A percentile compares a stretch with the other conserved stretches of the same genome.
phyloP scores from a whole-genome alignment of 2,797 vertebrate genomes.

The Pristis pectinata region DNA sequence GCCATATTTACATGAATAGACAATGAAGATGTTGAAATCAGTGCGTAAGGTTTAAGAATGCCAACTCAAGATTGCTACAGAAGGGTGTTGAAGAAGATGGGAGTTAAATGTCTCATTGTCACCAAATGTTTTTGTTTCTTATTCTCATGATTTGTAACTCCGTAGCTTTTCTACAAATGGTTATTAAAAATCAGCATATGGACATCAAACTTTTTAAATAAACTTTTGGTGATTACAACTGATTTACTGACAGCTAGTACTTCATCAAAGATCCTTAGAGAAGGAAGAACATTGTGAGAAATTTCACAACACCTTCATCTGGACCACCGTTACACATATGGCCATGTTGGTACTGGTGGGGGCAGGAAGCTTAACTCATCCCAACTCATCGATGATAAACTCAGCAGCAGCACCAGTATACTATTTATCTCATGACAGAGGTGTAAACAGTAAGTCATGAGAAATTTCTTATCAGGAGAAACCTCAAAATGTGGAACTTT shows the following conservation, averaged over 20 bases:
- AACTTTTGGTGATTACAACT: background rate
- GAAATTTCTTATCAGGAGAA: no score
- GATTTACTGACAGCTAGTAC: background rate
- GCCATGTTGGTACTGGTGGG: no score
- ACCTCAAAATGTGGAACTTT: no score
- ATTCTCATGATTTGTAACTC: background rate
- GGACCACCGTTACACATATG: no score
- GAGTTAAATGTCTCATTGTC: slow-evolving; percentile 14
- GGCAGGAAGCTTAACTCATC: no score
- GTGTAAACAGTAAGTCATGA: no score
- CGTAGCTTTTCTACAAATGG: background rate
- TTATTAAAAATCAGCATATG: background rate
- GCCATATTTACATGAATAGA: background rate
- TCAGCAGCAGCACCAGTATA: no score
- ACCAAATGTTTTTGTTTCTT: background rate
- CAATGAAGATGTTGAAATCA: background rate
- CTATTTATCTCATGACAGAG: no score
- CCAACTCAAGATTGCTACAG: background rate
- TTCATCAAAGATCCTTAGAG: background rate
- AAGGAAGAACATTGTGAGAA: background rate
- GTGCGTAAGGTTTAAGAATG: background rate
- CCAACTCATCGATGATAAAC: no score
- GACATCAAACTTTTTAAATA: background rate
- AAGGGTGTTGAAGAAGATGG: background rate
- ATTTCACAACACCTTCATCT: background rate